These are phyloP conservation scores for Cryptus viduatorius DNA, from an alignment of 2,888 invertebrate genomes.

Conservation along the genomic window DNA sequence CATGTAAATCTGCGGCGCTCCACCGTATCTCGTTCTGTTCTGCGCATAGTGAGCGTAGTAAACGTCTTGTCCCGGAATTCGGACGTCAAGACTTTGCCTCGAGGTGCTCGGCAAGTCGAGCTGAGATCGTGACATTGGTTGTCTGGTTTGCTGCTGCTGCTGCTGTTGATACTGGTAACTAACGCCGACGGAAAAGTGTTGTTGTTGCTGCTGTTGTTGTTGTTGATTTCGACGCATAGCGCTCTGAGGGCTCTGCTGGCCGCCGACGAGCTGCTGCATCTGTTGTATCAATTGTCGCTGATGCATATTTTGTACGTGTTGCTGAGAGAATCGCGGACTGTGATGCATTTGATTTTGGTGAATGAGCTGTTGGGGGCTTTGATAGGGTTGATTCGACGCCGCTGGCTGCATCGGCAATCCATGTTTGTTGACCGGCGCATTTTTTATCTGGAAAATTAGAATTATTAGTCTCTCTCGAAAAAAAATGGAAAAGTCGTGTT, in stretches of 20 bases:
- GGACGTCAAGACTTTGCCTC: constrained; percentile 78
- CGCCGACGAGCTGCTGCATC: constrained; percentile 82
- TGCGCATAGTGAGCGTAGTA: constrained; percentile 81
- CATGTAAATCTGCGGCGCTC: constrained; percentile 81
- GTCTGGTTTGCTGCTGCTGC: constrained; percentile 79
- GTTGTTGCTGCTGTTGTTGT: constrained; percentile 81
- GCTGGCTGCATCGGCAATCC: constrained; percentile 77
- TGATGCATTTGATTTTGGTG: constrained; percentile 82
- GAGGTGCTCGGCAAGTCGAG: constrained; percentile 83
- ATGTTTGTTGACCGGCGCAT: constrained; percentile 77
- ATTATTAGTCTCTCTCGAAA: neutral
- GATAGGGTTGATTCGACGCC: constrained; percentile 74
- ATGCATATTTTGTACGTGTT: constrained; percentile 82
- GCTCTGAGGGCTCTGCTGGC: constrained; percentile 74
- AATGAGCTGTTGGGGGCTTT: constrained; percentile 80
- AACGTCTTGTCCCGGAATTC: constrained; percentile 79
- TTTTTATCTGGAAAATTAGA: constrained; percentile 71
- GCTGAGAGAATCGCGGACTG: constrained; percentile 81
- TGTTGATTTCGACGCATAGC: constrained; percentile 68
- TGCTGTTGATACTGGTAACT: constrained; percentile 83
- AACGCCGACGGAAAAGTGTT: constrained; percentile 72
- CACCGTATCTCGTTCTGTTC: constrained; percentile 77
- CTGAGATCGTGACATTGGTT: constrained; percentile 81
- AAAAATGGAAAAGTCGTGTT: neutral
- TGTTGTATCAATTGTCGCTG: constrained; percentile 83